A percentile compares a stretch with the other conserved stretches of the same genome.
phyloP scores from a whole-genome alignment of 2,113 vertebrate genomes.

The Cynoglossus semilaevis region DNA sequence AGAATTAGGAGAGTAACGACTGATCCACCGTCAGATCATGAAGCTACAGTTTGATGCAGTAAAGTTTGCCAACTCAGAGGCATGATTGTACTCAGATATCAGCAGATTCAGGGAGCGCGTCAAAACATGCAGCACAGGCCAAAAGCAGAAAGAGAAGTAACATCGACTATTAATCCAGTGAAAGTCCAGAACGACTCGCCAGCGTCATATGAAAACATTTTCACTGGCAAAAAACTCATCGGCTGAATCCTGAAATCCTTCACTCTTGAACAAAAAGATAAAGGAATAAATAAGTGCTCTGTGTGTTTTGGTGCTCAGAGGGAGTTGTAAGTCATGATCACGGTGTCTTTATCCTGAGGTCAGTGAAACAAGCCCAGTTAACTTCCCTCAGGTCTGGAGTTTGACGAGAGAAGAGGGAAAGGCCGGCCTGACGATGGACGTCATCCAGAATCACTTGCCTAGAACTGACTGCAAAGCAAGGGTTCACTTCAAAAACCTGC shows the following conservation, averaged over 20 bases:
- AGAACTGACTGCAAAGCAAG: constrained; percentile 17
- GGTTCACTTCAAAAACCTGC: constrained; percentile 1
- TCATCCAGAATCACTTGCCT: constrained; percentile 36
- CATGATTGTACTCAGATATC: too few relatives aligned
- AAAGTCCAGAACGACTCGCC: constrained; percentile 4
- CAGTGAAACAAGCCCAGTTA: constrained; percentile 32
- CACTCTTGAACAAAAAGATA: constrained; percentile 10
- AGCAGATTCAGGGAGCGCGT: too few relatives aligned
- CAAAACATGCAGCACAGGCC: too few relatives aligned
- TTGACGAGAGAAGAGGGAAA: constrained; percentile 44
- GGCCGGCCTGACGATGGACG: constrained; percentile 40
- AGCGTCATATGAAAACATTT: constrained; percentile 33
- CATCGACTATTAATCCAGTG: constrained; percentile 5
- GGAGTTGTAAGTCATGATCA: constrained; percentile 19
- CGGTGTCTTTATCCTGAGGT: constrained; percentile 22
- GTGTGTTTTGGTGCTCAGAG: constrained; percentile 16
- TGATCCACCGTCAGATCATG: too few relatives aligned
- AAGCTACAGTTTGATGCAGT: too few relatives aligned
- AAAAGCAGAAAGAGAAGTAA: too few relatives aligned
- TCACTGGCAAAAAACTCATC: not conserved
- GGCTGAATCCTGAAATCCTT: constrained; percentile 10
- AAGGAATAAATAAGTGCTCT: constrained; percentile 23
- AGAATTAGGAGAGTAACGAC: too few relatives aligned
- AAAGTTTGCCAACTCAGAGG: too few relatives aligned
- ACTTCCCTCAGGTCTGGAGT: constrained; percentile 18